A percentile compares a stretch with the other conserved stretches of the same genome.
Conservation (phyloP, 2,888 invertebrate species). For the Cephus runcator region DNA sequence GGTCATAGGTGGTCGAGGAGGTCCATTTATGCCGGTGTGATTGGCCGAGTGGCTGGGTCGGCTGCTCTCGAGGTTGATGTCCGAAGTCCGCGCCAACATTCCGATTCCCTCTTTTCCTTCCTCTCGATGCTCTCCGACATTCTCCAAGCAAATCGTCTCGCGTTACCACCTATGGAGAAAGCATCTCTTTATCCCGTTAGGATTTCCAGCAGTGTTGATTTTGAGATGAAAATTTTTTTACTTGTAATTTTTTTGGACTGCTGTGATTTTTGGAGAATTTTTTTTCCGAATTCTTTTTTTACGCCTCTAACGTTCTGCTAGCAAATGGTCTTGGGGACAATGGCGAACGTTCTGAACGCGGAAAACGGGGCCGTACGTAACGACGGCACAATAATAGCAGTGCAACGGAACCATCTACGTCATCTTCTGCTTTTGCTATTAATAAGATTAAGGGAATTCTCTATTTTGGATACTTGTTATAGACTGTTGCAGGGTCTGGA, state of each 20-base stretch:
- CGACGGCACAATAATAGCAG: slow-evolving; percentile 46
- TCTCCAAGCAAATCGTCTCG: background rate
- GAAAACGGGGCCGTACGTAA: slow-evolving; percentile 36
- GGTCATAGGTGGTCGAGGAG: background rate
- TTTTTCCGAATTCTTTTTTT: no score
- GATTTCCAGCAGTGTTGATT: background rate
- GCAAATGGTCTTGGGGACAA: background rate
- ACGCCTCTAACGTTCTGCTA: background rate
- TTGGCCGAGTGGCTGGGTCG: slow-evolving; percentile 27
- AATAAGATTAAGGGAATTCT: slow-evolving; percentile 46
- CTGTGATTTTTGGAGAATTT: no score
- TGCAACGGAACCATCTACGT: slow-evolving; percentile 44
- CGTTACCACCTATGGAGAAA: background rate
- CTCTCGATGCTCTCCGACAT: slow-evolving; percentile 9
- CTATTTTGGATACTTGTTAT: slow-evolving; percentile 43
- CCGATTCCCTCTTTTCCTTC: slow-evolving; percentile 36
- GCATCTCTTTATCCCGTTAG: slow-evolving; percentile 24
- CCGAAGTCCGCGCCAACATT: slow-evolving; percentile 55
- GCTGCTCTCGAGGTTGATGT: slow-evolving; percentile 50
- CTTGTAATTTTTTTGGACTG: background rate
- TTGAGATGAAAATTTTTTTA: background rate
- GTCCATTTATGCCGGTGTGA: slow-evolving; percentile 31
- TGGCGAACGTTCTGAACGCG: slow-evolving; percentile 15
- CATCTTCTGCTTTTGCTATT: slow-evolving; percentile 49
- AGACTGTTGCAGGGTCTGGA: background rate